A percentile compares a stretch with the other conserved stretches of the same genome.
phyloP scores from a whole-genome alignment of 2,113 vertebrate genomes.

The Bubo blakistoni region DNA sequence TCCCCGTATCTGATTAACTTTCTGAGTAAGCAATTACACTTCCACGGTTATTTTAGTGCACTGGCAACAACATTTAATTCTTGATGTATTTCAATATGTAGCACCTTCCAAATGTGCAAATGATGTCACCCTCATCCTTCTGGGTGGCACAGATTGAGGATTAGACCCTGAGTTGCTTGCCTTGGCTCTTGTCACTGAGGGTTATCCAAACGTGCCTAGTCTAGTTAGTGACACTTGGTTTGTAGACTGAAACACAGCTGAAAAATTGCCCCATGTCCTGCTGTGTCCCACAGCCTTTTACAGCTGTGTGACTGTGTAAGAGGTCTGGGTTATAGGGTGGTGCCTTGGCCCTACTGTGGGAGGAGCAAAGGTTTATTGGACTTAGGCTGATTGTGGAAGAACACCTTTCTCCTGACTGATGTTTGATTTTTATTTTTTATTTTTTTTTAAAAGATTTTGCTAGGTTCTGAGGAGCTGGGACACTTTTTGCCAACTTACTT shows the following conservation, averaged over 20 bases:
- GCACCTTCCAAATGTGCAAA: neutral
- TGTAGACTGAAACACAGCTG: neutral
- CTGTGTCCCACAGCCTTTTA: neutral
- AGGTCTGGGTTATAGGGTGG: neutral
- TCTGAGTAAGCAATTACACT: neutral
- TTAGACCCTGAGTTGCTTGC: neutral
- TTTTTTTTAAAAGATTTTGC: neutral
- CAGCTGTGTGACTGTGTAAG: neutral
- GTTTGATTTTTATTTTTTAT: neutral
- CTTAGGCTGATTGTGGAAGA: neutral
- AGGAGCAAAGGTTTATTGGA: neutral
- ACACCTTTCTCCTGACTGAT: neutral
- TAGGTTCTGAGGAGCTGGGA: neutral
- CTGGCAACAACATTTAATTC: neutral
- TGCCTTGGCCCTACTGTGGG: neutral
- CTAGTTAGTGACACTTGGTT: neutral
- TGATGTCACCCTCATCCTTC: neutral
- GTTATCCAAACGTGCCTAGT: neutral
- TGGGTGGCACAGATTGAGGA: neutral
- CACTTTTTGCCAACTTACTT: neutral
- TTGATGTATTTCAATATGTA: neutral
- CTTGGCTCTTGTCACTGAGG: neutral
- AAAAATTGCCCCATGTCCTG: neutral
- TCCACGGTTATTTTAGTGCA: neutral
- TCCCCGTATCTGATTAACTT: neutral